Percentiles rank a stretch among this genome's conserved stretches.
Evolutionary conservation across 1,140 invertebrate species (phyloP).

Genomic region (Grapholita molesta): DNA sequence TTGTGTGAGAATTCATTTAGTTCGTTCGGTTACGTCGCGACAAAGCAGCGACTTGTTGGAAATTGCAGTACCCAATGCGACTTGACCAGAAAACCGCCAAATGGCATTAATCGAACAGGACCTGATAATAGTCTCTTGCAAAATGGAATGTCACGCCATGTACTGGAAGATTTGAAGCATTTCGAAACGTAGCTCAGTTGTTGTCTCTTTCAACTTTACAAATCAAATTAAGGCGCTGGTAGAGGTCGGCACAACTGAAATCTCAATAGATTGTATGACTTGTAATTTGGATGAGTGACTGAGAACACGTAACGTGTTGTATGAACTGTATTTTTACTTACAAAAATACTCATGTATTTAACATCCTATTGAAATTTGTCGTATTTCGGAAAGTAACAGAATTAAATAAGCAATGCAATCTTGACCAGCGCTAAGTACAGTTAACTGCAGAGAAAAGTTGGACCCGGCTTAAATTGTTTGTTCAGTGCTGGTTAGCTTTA

Average conservation of each 20-base stretch:
- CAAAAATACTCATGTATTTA: too few relatives aligned
- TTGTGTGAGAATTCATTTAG: constrained; percentile 36
- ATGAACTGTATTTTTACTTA: too few relatives aligned
- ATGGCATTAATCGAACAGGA: constrained; percentile 25
- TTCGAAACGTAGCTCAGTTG: background rate
- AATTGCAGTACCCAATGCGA: constrained; percentile 28
- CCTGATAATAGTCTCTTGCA: constrained; percentile 14
- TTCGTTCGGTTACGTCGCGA: constrained; percentile 26
- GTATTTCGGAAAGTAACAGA: too few relatives aligned
- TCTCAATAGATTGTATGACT: background rate
- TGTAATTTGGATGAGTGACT: too few relatives aligned
- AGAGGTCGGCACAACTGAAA: background rate
- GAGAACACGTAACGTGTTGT: too few relatives aligned
- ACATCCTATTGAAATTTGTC: too few relatives aligned
- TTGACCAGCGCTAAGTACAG: too few relatives aligned
- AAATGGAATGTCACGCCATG: constrained; percentile 5
- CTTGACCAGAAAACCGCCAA: constrained; percentile 16
- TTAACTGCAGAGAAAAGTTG: too few relatives aligned
- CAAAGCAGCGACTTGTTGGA: constrained; percentile 29
- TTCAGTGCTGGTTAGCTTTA: too few relatives aligned
- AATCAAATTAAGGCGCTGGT: background rate
- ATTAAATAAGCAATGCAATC: too few relatives aligned
- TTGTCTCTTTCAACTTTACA: background rate
- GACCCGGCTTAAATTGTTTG: too few relatives aligned
- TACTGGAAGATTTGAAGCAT: background rate